Percentiles rank a stretch among this genome's conserved stretches.
Conservation (phyloP, 2,888 invertebrate species). For the Habrosyne pyritoides region DNA sequence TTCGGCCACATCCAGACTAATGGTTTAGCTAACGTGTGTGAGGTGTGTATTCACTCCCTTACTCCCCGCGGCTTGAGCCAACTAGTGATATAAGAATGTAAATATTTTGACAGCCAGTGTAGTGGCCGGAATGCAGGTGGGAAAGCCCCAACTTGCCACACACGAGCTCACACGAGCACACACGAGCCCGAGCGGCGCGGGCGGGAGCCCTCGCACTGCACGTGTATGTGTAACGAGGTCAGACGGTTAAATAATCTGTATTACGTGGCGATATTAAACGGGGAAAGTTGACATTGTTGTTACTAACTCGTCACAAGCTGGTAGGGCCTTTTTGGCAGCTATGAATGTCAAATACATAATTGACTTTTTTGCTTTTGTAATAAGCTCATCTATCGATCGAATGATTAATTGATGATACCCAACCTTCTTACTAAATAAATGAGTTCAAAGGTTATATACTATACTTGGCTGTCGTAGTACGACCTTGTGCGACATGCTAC, state of each 20-base stretch:
- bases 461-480: no score
- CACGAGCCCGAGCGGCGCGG: background rate
- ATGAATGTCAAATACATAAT: no score
- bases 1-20: no score
- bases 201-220: background rate
- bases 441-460: no score
- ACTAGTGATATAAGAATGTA: background rate
- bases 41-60: background rate
- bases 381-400: no score
- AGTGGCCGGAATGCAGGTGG: constrained; percentile 3
- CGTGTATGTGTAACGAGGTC: background rate
- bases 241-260: background rate
- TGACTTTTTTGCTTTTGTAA: no score
- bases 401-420: no score
- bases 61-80: background rate
- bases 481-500: no score
- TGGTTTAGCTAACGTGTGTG: no score
- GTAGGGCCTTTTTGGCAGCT: no score
- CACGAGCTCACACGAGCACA: background rate
- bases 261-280: background rate
- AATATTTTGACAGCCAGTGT: background rate
- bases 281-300: background rate
- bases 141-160: constrained; percentile 12
- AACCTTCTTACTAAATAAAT: no score
- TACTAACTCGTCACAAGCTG: no score